A percentile compares a stretch with the other conserved stretches of the same genome.
phyloP scores from a whole-genome alignment of 2,113 vertebrate genomes.

The Leptobrachium leishanense region DNA sequence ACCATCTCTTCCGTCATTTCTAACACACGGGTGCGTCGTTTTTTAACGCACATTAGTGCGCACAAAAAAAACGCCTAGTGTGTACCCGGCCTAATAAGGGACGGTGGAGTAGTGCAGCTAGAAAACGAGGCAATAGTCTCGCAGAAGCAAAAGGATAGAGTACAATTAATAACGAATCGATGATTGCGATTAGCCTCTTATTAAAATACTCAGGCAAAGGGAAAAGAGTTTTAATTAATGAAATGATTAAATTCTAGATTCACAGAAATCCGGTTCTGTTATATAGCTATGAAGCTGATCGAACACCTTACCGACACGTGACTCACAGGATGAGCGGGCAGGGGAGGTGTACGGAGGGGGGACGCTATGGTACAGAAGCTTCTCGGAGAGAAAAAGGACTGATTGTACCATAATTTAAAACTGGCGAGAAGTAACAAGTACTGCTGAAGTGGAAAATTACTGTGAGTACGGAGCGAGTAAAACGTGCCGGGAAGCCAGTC shows the following conservation, averaged over 20 bases:
- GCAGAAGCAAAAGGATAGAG: too few species aligned
- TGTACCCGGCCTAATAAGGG: too few species aligned
- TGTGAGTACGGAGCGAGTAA: too few species aligned
- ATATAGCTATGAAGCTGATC: neutral
- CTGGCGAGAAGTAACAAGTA: conserved; percentile 15
- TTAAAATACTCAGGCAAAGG: neutral
- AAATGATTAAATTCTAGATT: neutral
- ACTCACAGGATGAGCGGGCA: neutral
- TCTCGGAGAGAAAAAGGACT: neutral
- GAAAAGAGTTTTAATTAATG: neutral
- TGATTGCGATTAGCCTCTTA: neutral
- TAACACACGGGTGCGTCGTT: too few species aligned
- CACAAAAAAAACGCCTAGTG: too few species aligned
- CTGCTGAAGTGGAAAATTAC: conserved; percentile 41
- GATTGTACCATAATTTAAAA: conserved; percentile 34
- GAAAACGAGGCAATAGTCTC: neutral
- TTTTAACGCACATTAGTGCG: too few species aligned
- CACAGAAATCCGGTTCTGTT: neutral
- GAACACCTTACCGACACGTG: neutral
- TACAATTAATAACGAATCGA: too few species aligned
- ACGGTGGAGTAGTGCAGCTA: too few species aligned
- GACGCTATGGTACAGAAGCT: neutral
- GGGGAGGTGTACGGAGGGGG: neutral
- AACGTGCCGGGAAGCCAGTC: too few species aligned
- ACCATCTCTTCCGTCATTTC: too few species aligned